Conservation (phyloP, 2,797 vertebrate genomes). For the Enteromius anoplus region DNA sequence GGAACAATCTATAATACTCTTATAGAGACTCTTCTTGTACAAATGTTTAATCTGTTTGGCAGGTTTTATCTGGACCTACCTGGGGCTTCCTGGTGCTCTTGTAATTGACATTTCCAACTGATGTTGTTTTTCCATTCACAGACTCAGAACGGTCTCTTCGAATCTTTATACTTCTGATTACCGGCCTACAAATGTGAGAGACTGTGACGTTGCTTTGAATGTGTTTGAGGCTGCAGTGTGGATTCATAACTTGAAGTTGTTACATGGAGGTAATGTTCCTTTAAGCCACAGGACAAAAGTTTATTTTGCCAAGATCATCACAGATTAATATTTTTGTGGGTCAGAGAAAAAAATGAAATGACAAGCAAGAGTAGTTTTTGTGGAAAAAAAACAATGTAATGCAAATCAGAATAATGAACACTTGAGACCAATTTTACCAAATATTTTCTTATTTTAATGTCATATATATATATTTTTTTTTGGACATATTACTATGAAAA, state of each 20-base stretch:
- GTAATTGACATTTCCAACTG: conserved; percentile 51
- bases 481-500: background rate
- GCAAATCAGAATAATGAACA: too few relatives aligned
- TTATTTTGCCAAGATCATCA: background rate
- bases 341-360: background rate
- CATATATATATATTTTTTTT: too few relatives aligned
- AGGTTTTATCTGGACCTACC: conserved; percentile 30
- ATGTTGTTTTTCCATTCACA: conserved; percentile 36
- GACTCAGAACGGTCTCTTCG: background rate
- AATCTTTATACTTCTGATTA: conserved; percentile 38
- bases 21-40: conserved; percentile 17
- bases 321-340: background rate
- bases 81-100: conserved; percentile 6
- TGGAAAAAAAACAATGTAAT: too few relatives aligned
- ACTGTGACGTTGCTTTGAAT: background rate
- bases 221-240: background rate
- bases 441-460: too few relatives aligned
- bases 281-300: background rate
- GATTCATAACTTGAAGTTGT: background rate
- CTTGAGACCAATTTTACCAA: too few relatives aligned
- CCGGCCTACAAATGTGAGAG: conserved; percentile 14
- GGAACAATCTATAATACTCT: conserved; percentile 31
- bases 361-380: too few relatives aligned
- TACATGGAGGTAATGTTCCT: background rate
- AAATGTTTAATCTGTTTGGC: conserved; percentile 45